Percentiles rank a stretch among this genome's conserved stretches.
phyloP scores from a whole-genome alignment of 2,888 invertebrate species.

The Rhamnusium bicolor region DNA sequence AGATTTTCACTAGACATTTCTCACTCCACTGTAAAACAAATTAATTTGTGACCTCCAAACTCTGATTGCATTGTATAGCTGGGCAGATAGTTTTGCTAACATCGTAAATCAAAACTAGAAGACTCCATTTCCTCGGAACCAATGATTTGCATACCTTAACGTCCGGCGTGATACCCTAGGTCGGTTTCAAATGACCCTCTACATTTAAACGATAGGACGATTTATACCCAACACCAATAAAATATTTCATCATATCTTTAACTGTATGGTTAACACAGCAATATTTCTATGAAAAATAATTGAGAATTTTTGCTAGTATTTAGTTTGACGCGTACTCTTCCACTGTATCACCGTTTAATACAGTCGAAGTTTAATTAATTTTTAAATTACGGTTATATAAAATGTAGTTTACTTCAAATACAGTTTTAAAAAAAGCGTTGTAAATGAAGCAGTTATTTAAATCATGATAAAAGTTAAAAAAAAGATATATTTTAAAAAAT shows the following conservation, averaged over 20 bases:
- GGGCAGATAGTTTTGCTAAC: conserved; percentile 24
- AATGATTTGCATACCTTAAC: conserved; percentile 43
- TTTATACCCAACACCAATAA: conserved; percentile 21
- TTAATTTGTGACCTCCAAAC: conserved; percentile 29
- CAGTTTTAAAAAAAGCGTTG: too few species aligned
- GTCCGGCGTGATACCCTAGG: conserved; percentile 43
- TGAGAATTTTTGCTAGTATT: too few species aligned
- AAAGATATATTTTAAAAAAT: too few species aligned
- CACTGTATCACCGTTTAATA: too few species aligned
- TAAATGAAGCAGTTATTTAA: too few species aligned
- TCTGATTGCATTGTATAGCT: conserved; percentile 32
- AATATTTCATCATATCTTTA: conserved; percentile 20
- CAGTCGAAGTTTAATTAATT: too few species aligned
- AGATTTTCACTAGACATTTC: conserved; percentile 9
- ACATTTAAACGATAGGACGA: conserved; percentile 24
- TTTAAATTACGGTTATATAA: too few species aligned
- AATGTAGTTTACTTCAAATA: too few species aligned
- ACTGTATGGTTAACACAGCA: conserved; percentile 14
- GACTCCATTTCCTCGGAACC: conserved; percentile 44
- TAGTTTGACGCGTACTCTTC: too few species aligned
- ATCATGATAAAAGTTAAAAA: too few species aligned
- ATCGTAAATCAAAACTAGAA: conserved; percentile 43
- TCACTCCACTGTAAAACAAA: conserved; percentile 25
- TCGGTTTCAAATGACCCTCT: conserved; percentile 32
- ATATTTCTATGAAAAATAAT: too few species aligned